Evolutionary conservation across 2,113 vertebrate species (phyloP).

Genomic region (Petrocephalus zakoni): DNA sequence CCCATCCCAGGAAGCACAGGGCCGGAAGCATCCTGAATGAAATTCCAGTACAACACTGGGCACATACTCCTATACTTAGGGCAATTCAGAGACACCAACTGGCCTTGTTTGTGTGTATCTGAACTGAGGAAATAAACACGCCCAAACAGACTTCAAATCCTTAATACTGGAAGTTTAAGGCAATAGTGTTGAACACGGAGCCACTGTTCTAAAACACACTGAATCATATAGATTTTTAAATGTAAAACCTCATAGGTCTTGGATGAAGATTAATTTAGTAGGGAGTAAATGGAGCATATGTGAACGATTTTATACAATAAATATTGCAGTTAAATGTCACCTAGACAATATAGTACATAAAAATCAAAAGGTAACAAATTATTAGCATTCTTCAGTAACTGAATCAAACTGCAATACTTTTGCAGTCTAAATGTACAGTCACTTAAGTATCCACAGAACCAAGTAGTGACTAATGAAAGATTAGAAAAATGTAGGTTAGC

Average conservation of each 20-base stretch:
- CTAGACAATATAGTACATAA: neutral
- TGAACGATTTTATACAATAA: neutral
- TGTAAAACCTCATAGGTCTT: neutral
- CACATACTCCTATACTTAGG: neutral
- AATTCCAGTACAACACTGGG: neutral
- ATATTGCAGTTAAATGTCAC: neutral
- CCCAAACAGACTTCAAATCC: neutral
- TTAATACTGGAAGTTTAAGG: neutral
- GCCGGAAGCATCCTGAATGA: neutral
- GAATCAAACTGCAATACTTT: neutral
- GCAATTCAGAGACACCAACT: neutral
- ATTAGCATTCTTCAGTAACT: neutral
- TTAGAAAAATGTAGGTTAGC: neutral
- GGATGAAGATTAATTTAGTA: neutral
- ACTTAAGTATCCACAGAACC: neutral
- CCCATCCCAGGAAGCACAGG: neutral
- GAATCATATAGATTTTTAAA: neutral
- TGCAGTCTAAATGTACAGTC: neutral
- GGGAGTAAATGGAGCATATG: neutral
- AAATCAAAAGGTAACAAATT: neutral
- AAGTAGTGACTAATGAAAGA: slow-evolving; percentile 12
- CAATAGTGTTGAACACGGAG: neutral
- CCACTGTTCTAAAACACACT: neutral
- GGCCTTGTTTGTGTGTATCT: neutral
- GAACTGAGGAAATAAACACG: neutral